Percentiles rank a stretch among this genome's conserved stretches.
phyloP scores from a whole-genome alignment of 2,888 invertebrate species.

The Cosmia trapezina region DNA sequence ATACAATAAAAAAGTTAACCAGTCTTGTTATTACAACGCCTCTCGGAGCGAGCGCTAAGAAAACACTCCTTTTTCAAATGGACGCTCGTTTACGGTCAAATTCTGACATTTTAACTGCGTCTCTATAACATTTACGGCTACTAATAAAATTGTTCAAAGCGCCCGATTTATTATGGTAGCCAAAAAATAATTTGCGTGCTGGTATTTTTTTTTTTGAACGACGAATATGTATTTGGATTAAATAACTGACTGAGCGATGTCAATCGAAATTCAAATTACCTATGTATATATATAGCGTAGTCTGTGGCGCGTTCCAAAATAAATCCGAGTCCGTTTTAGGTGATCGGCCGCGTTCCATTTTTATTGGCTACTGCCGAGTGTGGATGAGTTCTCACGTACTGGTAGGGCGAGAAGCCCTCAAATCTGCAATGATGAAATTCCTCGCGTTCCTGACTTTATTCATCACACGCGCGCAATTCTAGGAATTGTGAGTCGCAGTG shows the following conservation, averaged over 20 bases:
- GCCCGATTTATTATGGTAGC: conserved; percentile 81
- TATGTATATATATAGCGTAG: conserved; percentile 64
- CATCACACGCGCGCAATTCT: conserved; percentile 87
- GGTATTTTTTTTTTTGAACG: conserved; percentile 67
- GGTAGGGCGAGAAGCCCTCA: conserved; percentile 80
- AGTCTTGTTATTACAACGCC: conserved; percentile 82
- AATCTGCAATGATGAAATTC: conserved; percentile 89
- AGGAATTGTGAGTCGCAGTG: conserved; percentile 83
- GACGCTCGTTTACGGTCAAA: conserved; percentile 86
- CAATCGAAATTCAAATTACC: conserved; percentile 80
- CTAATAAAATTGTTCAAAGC: conserved; percentile 87
- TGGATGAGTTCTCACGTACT: conserved; percentile 81
- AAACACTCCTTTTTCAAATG: conserved; percentile 88
- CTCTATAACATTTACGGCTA: conserved; percentile 84
- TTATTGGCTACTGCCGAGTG: conserved; percentile 71
- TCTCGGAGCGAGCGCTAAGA: conserved; percentile 80
- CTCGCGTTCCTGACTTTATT: conserved; percentile 85
- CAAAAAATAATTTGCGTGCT: conserved; percentile 77
- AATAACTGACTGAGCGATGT: conserved; percentile 73
- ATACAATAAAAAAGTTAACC: conserved; percentile 86
- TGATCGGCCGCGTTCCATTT: conserved; percentile 75
- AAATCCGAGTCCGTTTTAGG: conserved; percentile 71
- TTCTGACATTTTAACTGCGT: conserved; percentile 88
- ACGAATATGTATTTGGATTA: conserved; percentile 67
- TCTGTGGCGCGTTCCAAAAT: conserved; percentile 71